phyloP scores from a whole-genome alignment of 2,113 vertebrate species.

The Ciconia maguari region DNA sequence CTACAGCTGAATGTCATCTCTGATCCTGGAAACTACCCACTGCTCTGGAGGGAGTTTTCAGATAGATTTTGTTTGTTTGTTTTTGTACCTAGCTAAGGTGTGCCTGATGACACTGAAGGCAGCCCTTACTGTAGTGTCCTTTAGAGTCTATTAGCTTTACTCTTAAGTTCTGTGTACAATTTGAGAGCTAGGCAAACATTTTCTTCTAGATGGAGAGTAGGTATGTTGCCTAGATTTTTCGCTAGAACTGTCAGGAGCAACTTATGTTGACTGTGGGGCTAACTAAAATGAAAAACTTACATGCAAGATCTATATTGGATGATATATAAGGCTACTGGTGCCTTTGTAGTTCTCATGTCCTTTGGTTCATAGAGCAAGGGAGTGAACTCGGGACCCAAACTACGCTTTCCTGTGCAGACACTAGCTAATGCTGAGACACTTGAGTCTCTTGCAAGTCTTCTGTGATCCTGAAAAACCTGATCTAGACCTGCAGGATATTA shows the following conservation, averaged over 20 bases:
- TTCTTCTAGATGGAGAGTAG: neutral
- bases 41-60: neutral
- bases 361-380: neutral
- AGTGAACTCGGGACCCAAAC: neutral
- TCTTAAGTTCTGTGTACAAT: neutral
- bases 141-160: neutral
- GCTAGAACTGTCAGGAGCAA: neutral
- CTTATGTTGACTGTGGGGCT: neutral
- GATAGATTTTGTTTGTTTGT: too few relatives aligned
- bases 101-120: neutral
- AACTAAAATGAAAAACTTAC: neutral
- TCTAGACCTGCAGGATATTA: neutral
- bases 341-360: neutral
- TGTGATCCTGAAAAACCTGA: neutral
- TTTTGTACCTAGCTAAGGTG: fast-evolving
- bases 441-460: neutral
- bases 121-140: neutral
- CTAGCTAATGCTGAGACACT: neutral
- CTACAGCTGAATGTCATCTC: neutral
- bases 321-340: neutral
- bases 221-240: neutral
- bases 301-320: neutral
- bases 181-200: neutral
- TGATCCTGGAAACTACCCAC: neutral
- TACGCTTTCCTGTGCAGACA: neutral